These are phyloP conservation scores for Malacoctenus gilli DNA, from an alignment of 2,797 vertebrate genomes.

Conservation along the genomic window DNA sequence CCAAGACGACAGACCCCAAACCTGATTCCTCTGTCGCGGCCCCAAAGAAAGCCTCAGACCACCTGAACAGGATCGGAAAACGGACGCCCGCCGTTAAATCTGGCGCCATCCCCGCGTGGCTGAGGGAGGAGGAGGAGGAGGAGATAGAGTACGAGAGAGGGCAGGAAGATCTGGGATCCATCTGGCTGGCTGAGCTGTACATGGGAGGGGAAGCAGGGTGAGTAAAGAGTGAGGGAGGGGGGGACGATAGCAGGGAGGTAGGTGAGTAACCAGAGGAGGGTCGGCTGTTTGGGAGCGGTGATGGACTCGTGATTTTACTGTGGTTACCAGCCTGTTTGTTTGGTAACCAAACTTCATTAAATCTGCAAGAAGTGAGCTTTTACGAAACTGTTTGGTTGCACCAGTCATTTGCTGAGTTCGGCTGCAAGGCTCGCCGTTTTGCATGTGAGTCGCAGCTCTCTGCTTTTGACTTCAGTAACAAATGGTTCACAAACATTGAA, in stretches of 20 bases:
- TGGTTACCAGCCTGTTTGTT: constrained; percentile 18
- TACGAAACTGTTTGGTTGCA: constrained; percentile 13
- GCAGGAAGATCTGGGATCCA: constrained; percentile 78
- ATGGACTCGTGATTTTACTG: constrained; percentile 29
- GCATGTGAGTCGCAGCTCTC: too few species aligned
- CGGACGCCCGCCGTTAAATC: constrained; percentile 19
- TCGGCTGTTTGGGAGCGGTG: constrained; percentile 2
- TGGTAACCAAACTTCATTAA: constrained; percentile 3
- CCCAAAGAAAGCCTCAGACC: constrained; percentile 14
- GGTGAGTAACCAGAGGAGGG: constrained; percentile 42
- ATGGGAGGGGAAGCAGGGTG: constrained; percentile 78
- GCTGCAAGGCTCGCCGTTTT: constrained; percentile 18
- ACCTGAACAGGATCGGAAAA: constrained; percentile 30
- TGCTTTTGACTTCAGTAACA: too few species aligned
- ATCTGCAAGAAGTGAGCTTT: constrained; percentile 18
- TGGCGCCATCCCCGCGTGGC: constrained; percentile 54
- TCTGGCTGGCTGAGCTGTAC: constrained; percentile 80
- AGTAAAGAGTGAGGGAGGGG: constrained; percentile 48
- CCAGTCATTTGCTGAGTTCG: constrained; percentile 11
- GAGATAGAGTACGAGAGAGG: constrained; percentile 79
- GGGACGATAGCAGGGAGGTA: constrained; percentile 20
- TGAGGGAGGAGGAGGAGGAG: constrained; percentile 63
- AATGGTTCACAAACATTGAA: too few species aligned
- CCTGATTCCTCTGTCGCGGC: neutral
- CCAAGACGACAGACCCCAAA: too few species aligned